Conservation (phyloP, 1,140 invertebrate genomes). For the Cylas formicarius region DNA sequence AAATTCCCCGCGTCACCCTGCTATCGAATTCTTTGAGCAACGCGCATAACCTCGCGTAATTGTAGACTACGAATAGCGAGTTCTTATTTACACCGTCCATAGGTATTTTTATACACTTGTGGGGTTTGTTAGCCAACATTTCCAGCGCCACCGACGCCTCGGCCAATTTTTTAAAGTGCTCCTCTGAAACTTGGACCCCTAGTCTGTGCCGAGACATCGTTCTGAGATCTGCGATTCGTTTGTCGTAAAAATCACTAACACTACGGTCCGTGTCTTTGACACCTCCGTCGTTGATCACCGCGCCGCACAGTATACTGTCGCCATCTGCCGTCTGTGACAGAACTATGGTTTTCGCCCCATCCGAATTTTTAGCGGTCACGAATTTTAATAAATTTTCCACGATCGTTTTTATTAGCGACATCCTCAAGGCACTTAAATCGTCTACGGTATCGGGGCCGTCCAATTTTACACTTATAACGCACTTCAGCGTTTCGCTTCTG, state of each 20-base stretch:
- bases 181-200: slow-evolving; percentile 45
- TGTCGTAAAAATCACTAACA: slow-evolving; percentile 37
- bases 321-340: slow-evolving; percentile 15
- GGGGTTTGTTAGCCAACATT: slow-evolving; percentile 53
- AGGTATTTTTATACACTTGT: slow-evolving; percentile 29
- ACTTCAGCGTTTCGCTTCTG: too few relatives aligned
- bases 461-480: slow-evolving; percentile 13
- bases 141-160: slow-evolving; percentile 56
- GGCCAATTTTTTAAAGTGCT: slow-evolving; percentile 46
- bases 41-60: slow-evolving; percentile 56
- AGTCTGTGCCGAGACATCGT: slow-evolving; percentile 55
- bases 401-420: slow-evolving; percentile 20
- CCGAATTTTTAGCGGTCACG: slow-evolving; percentile 6
- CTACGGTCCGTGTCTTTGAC: slow-evolving; percentile 22
- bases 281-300: slow-evolving; percentile 31
- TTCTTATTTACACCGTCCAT: slow-evolving; percentile 38
- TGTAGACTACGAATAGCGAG: slow-evolving; percentile 65
- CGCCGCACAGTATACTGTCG: slow-evolving; percentile 28
- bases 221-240: slow-evolving; percentile 50
- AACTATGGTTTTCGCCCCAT: slow-evolving; percentile 6
- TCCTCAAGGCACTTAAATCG: slow-evolving; percentile 28
- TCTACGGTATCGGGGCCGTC: slow-evolving; percentile 9
- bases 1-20: slow-evolving; percentile 44
- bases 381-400: slow-evolving; percentile 21
- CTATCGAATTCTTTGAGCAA: slow-evolving; percentile 54